Evolutionary conservation across 2,888 invertebrate genomes (phyloP).

Genomic region (Cataglyphis livida): DNA sequence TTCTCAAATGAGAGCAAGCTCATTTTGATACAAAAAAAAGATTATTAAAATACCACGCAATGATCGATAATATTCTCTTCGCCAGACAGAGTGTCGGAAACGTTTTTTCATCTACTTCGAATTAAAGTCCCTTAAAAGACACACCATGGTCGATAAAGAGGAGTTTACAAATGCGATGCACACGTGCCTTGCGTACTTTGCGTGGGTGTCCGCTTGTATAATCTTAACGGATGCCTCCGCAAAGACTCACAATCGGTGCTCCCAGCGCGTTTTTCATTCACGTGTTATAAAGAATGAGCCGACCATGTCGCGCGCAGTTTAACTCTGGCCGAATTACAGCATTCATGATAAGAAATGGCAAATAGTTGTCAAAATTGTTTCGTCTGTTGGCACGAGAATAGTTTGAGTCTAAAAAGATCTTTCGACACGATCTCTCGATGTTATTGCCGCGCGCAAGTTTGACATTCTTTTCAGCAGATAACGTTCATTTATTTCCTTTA

Average conservation of each 20-base stretch:
- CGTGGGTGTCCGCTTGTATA: slow-evolving; percentile 61
- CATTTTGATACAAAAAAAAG: neutral
- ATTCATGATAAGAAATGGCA: slow-evolving; percentile 3
- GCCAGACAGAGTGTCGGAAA: neutral
- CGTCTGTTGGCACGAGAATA: neutral
- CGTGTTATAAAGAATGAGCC: neutral
- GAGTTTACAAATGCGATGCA: slow-evolving; percentile 54
- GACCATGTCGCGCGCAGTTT: slow-evolving; percentile 23
- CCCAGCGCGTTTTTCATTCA: slow-evolving; percentile 35
- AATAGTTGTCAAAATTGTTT: slow-evolving; percentile 35
- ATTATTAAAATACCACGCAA: neutral
- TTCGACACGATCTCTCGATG: neutral
- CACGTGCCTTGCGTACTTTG: slow-evolving; percentile 50
- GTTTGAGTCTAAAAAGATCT: neutral
- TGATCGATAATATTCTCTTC: slow-evolving; percentile 1
- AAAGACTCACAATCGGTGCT: slow-evolving; percentile 43
- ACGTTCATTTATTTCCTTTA: neutral
- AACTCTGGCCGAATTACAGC: neutral
- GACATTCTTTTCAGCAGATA: neutral
- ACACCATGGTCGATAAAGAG: slow-evolving; percentile 52
- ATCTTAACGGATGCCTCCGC: slow-evolving; percentile 17
- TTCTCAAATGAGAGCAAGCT: too few relatives aligned
- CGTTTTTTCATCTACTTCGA: slow-evolving; percentile 22
- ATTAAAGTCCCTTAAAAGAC: slow-evolving; percentile 40
- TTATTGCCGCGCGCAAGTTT: neutral